Percentiles rank a stretch among this genome's conserved stretches.
Conservation (phyloP, 2,888 invertebrate species). For the Meloe dianella region DNA sequence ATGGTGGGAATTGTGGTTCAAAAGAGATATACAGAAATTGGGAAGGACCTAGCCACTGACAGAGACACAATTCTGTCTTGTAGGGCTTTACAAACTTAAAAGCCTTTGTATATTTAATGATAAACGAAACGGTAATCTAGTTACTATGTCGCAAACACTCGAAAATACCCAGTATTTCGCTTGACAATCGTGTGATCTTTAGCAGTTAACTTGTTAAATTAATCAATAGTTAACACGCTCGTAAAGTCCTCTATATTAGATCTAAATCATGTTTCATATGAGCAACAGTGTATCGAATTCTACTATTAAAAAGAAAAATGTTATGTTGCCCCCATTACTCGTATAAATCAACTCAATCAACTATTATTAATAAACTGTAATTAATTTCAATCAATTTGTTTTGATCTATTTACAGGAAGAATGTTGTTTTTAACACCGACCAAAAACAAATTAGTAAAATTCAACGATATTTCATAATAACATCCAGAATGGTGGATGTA, state of each 20-base stretch:
- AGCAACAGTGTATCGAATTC: neutral
- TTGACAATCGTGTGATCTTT: neutral
- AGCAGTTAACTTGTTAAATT: neutral
- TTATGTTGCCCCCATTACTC: neutral
- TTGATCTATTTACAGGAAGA: neutral
- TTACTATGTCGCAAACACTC: neutral
- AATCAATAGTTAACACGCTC: neutral
- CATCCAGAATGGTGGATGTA: slow-evolving; percentile 23
- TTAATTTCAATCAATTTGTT: neutral
- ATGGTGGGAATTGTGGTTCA: too few relatives aligned
- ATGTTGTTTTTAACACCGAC: neutral
- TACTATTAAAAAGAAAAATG: neutral
- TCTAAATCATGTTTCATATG: neutral
- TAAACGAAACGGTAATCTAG: neutral
- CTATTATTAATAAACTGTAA: neutral
- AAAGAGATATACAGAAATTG: too few relatives aligned
- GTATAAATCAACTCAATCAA: slow-evolving; percentile 1
- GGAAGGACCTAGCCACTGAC: too few relatives aligned
- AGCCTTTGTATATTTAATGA: neutral
- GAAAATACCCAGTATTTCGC: neutral
- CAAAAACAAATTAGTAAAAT: slow-evolving; percentile 13
- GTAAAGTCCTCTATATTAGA: neutral
- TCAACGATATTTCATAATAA: slow-evolving; percentile 27
- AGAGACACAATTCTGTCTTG: neutral
- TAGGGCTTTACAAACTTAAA: neutral